phyloP scores from a whole-genome alignment of 2,113 vertebrate genomes.

The Mesembrinibis cayennensis region DNA sequence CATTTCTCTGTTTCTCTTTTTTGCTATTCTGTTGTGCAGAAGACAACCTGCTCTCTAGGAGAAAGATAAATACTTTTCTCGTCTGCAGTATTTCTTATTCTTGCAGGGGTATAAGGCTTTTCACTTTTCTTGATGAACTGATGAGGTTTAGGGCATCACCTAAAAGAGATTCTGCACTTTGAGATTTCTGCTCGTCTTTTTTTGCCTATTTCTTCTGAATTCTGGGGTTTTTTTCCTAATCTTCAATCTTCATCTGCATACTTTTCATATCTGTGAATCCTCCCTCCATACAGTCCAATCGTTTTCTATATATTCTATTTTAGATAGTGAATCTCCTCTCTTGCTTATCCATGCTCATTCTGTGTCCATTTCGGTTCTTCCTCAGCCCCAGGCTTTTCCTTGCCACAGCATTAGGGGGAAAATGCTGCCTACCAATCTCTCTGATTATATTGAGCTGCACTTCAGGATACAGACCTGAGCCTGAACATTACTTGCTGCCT shows the following conservation, averaged over 20 bases:
- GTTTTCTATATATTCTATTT: conserved; percentile 7
- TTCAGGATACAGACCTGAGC: not conserved
- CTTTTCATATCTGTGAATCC: not conserved
- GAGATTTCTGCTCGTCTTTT: not conserved
- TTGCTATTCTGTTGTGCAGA: not conserved
- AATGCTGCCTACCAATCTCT: not conserved
- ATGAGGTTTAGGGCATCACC: not conserved
- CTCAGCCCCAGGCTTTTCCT: not conserved
- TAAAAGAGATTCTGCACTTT: not conserved
- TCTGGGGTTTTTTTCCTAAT: not conserved
- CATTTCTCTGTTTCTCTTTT: not conserved
- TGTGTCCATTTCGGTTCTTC: not conserved
- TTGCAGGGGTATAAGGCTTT: not conserved
- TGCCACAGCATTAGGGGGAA: not conserved
- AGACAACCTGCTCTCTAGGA: not conserved
- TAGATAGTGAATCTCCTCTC: not conserved
- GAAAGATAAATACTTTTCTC: not conserved
- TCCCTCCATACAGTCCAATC: not conserved
- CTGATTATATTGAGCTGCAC: not conserved
- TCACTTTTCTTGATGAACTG: not conserved
- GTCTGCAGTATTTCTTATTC: not conserved
- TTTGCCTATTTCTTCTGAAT: not conserved
- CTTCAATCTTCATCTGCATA: not conserved
- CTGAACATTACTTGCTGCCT: not conserved
- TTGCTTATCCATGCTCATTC: not conserved